Base-by-base conservation (phyloP, 1,140 invertebrate genomes). In the Macrobrachium rosenbergii region DNA sequence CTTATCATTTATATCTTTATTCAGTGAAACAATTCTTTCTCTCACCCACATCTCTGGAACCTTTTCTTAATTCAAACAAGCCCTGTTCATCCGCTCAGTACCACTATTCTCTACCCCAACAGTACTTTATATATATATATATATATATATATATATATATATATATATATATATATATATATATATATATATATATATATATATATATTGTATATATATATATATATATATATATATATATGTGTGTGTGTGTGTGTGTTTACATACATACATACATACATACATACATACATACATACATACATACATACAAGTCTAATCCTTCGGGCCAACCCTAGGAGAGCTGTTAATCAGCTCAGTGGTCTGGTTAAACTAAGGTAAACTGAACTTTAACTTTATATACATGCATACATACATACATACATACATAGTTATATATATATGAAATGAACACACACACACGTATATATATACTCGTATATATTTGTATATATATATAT, bases 371-470 rank as follows among this genome's bases (percentile, higher is more conserved):
- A n/a, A n/a, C n/a, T n/a, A n/a, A n/a, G n/a, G n/a, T n/a, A n/a
- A n/a, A n/a, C n/a, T n/a, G n/a, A n/a, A n/a, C n/a, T n/a, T n/a
- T n/a, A n/a, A 17, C 7, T 37, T 62, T 52, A 80, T 60, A 59
- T 23, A 60, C 58, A 80, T 60, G 60, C 58, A 80, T 60, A 80
- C 58, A 80, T 60, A 80, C n/a, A 80, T 60, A 80, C 58, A 80
- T 60, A 80, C 78, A 80, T 52, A 78, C 76, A 78, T 21, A 12
- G 11, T 11, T 43, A 75, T 43, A 28, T 45, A 58, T 28, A 75
- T 45, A 37, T 45, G 6, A 2, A 28, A 5, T 16, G 52, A 16
- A 78, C 14, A 78, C 37, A 78, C 14, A 78, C 37, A 14, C 37
- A 78, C 21, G 21, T 23, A 76, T n/a, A 76, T 23, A 19, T 19